A percentile compares a stretch with the other conserved stretches of the same genome.
Conservation (phyloP, 2,888 invertebrate genomes). For the Ochropleura leucogaster region DNA sequence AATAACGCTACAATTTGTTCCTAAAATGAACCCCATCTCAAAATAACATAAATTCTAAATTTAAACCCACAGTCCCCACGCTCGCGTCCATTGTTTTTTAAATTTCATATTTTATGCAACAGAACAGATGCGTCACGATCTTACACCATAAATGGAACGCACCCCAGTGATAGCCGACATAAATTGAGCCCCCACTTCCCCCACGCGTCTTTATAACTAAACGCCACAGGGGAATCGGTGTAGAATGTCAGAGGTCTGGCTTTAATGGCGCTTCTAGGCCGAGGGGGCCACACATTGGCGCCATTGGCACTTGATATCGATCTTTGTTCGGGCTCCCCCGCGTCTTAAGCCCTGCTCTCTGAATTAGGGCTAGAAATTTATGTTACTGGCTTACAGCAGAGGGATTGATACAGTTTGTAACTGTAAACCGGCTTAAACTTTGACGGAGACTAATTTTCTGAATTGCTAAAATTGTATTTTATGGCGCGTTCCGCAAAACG, state of each 20-base stretch:
- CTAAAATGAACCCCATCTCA: constrained; percentile 40
- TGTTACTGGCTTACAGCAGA: constrained; percentile 79
- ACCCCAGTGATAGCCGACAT: constrained; percentile 78
- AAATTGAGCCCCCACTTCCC: constrained; percentile 74
- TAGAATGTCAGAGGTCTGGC: constrained; percentile 78
- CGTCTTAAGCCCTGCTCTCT: constrained; percentile 80
- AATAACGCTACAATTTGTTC: constrained; percentile 21
- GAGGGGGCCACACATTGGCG: constrained; percentile 85
- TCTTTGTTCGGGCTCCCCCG: constrained; percentile 86
- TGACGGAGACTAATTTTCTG: constrained; percentile 72
- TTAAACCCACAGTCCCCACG: constrained; percentile 57
- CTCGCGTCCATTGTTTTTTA: constrained; percentile 78
- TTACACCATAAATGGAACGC: constrained; percentile 84
- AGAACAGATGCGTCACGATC: constrained; percentile 88
- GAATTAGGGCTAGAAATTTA: constrained; percentile 87
- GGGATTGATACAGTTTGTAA: constrained; percentile 72
- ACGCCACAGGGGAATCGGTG: constrained; percentile 73
- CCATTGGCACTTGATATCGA: constrained; percentile 88
- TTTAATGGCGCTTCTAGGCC: constrained; percentile 76
- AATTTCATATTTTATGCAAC: constrained; percentile 86
- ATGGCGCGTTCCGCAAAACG: constrained; percentile 45
- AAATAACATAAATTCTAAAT: constrained; percentile 59
- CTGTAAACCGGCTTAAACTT: constrained; percentile 71
- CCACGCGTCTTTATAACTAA: constrained; percentile 72
- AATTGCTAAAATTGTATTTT: constrained; percentile 68